phyloP scores from a whole-genome alignment of 2,797 vertebrate species.

The Streptopelia turtur region DNA sequence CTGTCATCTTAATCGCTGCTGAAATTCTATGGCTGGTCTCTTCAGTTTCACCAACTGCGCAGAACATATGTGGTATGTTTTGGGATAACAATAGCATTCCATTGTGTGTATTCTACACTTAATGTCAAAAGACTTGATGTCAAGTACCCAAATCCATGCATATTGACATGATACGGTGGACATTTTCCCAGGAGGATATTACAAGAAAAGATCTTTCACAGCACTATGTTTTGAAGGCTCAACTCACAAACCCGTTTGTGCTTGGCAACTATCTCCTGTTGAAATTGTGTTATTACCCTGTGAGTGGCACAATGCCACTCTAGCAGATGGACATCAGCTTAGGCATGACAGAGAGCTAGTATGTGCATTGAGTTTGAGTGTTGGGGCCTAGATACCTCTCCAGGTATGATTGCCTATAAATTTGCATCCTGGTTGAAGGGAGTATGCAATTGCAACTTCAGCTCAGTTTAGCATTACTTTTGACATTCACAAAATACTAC shows the following conservation, averaged over 20 bases:
- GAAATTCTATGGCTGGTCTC: background rate
- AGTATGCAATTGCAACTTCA: background rate
- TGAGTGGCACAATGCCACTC: slow-evolving; percentile 70
- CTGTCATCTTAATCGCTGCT: background rate
- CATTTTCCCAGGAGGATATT: slow-evolving; percentile 14
- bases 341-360: slow-evolving; percentile 47
- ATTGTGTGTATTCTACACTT: background rate
- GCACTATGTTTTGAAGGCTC: slow-evolving; percentile 50
- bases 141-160: background rate
- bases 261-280: slow-evolving; percentile 63
- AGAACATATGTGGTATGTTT: slow-evolving; percentile 16
- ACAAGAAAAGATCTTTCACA: slow-evolving; percentile 3
- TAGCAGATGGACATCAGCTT: slow-evolving; percentile 69
- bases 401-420: slow-evolving; percentile 7
- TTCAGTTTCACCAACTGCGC: slow-evolving; percentile 14
- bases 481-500: background rate
- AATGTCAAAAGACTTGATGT: background rate
- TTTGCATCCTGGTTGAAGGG: background rate
- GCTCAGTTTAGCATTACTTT: background rate
- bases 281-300: slow-evolving; percentile 74
- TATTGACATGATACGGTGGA: background rate
- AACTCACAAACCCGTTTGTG: slow-evolving; percentile 44
- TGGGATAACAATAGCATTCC: slow-evolving; percentile 11
- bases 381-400: slow-evolving; percentile 18
- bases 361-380: slow-evolving; percentile 52